Percentiles rank a stretch among this genome's conserved stretches.
These are phyloP conservation scores for Drosophila nr. fundita DNA, from an alignment of 2,888 invertebrate genomes.

Conservation along the genomic window DNA sequence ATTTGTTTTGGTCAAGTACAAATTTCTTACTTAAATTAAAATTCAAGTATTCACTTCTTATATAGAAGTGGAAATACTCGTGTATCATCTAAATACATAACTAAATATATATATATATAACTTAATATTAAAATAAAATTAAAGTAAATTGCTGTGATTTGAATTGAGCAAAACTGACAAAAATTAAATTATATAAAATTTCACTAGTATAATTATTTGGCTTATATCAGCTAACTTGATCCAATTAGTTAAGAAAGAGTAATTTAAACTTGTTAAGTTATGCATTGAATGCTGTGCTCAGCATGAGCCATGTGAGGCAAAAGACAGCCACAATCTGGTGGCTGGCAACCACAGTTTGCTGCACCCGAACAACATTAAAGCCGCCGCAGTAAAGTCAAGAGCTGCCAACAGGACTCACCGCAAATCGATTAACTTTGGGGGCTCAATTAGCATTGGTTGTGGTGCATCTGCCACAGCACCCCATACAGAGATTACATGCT, in stretches of 20 bases:
- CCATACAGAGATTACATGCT: background rate
- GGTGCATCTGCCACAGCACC: conserved; percentile 31
- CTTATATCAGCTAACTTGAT: background rate
- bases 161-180: background rate
- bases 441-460: conserved; percentile 72
- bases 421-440: conserved; percentile 78
- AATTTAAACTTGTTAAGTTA: background rate
- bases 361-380: conserved; percentile 45
- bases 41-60: background rate
- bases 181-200: background rate
- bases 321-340: conserved; percentile 33
- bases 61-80: background rate
- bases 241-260: background rate
- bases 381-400: conserved; percentile 39
- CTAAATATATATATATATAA: background rate
- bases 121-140: background rate
- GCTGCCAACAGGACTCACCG: conserved; percentile 30
- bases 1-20: background rate
- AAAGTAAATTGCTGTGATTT: background rate
- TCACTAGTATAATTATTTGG: background rate
- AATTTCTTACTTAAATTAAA: background rate
- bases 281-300: background rate
- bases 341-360: conserved; percentile 38
- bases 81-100: background rate
- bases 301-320: conserved; percentile 18